phyloP scores from a whole-genome alignment of 1,140 invertebrate genomes.

The Lucilia cuprina region DNA sequence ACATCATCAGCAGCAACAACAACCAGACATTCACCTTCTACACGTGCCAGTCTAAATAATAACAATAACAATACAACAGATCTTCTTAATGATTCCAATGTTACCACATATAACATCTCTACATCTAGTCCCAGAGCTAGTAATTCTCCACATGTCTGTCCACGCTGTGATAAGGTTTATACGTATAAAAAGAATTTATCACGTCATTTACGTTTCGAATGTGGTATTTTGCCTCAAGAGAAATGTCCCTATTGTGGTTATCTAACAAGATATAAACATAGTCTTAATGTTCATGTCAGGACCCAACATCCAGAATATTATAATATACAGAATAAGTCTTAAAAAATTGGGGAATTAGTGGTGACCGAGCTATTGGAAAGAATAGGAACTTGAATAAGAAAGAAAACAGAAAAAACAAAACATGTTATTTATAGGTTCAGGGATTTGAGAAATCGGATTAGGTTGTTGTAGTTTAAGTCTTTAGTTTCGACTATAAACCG shows the following conservation, averaged over 20 bases:
- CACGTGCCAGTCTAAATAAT: not conserved
- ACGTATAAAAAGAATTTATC: conserved; percentile 67
- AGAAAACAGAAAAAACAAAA: no score
- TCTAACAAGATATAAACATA: conserved; percentile 67
- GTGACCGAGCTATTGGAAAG: not conserved
- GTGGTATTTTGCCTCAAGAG: conserved; percentile 67
- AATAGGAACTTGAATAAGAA: no score
- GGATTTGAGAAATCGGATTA: no score
- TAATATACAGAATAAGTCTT: conserved; percentile 8
- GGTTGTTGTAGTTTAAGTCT: no score
- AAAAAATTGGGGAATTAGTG: not conserved
- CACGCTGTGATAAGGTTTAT: conserved; percentile 69
- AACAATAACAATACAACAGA: not conserved
- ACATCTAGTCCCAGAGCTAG: not conserved
- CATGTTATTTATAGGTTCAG: no score
- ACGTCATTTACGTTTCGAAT: conserved; percentile 67
- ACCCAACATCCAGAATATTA: conserved; percentile 55
- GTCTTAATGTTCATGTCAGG: conserved; percentile 65
- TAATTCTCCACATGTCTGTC: conserved; percentile 61
- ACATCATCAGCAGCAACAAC: conserved; percentile 30
- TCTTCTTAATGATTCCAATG: not conserved
- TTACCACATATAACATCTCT: not conserved
- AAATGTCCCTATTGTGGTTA: conserved; percentile 68
- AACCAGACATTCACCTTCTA: not conserved
- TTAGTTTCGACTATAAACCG: no score